A percentile compares a stretch with the other conserved stretches of the same genome.
These are phyloP conservation scores for Lymantria monacha DNA, from an alignment of 2,888 invertebrate species.

Conservation along the genomic window DNA sequence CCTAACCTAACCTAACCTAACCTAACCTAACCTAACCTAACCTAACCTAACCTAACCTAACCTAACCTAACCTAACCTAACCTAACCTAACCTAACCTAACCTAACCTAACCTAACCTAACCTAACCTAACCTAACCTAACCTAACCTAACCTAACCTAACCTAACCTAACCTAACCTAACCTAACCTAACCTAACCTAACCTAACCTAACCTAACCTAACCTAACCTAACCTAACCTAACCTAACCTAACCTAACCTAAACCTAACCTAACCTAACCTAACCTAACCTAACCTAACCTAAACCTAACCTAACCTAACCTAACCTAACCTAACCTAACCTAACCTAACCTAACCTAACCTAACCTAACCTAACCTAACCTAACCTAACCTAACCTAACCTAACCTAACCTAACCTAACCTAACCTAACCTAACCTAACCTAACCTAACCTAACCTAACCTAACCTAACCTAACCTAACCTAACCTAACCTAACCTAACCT, in stretches of 20 bases:
- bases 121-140: conserved; percentile 22
- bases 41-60: conserved; percentile 13
- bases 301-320: conserved; percentile 21
- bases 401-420: not conserved
- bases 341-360: conserved; percentile 43
- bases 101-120: conserved; percentile 26
- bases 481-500: not conserved
- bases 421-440: conserved; percentile 3
- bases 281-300: conserved; percentile 20
- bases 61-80: conserved; percentile 2
- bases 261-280: conserved; percentile 20
- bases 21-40: not conserved
- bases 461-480: conserved; percentile 4
- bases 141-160: conserved; percentile 17
- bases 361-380: conserved; percentile 4
- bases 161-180: conserved; percentile 19
- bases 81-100: conserved; percentile 4
- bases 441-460: conserved; percentile 6
- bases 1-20: conserved; percentile 7
- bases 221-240: conserved; percentile 25
- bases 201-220: conserved; percentile 21
- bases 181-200: conserved; percentile 21
- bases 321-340: conserved; percentile 22
- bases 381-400: conserved; percentile 7
- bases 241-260: conserved; percentile 28